These are phyloP conservation scores for Arctopsyche grandis DNA, from an alignment of 1,140 invertebrate species.

Conservation along the genomic window DNA sequence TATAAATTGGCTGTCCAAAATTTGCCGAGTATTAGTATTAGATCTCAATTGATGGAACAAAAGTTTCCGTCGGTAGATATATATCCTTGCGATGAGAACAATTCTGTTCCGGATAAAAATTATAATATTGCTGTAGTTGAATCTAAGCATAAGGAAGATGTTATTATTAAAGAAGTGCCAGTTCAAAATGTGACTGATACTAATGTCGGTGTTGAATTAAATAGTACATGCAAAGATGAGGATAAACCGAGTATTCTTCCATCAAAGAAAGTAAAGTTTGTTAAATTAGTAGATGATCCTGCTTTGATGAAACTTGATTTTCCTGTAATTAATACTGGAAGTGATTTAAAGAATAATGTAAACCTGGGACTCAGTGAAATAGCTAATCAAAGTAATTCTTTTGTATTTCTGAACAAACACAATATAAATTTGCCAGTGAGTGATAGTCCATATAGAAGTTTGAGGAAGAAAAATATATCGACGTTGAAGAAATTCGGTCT, in stretches of 20 bases:
- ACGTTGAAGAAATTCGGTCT: conserved; percentile 49
- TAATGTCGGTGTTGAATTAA: background rate
- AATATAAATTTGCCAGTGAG: background rate
- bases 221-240: background rate
- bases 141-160: conserved; percentile 56
- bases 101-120: conserved; percentile 44
- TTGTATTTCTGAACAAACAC: conserved; percentile 21
- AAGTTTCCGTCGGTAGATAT: conserved; percentile 64
- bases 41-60: conserved; percentile 63
- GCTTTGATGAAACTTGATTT: background rate
- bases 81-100: conserved; percentile 55
- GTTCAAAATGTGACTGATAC: conserved; percentile 16
- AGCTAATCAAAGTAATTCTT: background rate
- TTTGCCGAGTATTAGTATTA: conserved; percentile 64
- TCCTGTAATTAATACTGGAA: background rate
- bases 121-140: conserved; percentile 60
- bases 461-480: conserved; percentile 42
- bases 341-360: background rate
- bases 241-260: background rate
- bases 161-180: conserved; percentile 4
- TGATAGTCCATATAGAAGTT: background rate
- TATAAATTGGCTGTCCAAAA: conserved; percentile 59
- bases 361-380: background rate
- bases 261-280: background rate
- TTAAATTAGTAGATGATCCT: background rate